phyloP scores from a whole-genome alignment of 2,888 invertebrate species.

The Cryptophagus acutangulus region DNA sequence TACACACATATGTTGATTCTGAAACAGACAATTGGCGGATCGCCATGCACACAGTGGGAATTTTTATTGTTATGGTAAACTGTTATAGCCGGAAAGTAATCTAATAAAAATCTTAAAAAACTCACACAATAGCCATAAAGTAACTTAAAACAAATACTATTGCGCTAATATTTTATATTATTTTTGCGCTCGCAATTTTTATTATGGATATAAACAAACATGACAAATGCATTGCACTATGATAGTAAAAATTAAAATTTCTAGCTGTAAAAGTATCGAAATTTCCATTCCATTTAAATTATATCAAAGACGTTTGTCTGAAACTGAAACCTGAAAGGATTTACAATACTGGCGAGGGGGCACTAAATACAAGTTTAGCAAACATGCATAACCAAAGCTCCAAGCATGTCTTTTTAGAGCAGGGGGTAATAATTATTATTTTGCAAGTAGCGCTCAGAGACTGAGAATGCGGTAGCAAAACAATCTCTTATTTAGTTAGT shows the following conservation, averaged over 20 bases:
- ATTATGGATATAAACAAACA: background rate
- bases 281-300: too few relatives aligned
- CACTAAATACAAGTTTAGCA: too few relatives aligned
- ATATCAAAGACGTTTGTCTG: too few relatives aligned
- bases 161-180: constrained; percentile 7
- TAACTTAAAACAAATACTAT: constrained; percentile 9
- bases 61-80: constrained; percentile 33
- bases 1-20: constrained; percentile 8
- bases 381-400: too few relatives aligned
- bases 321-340: too few relatives aligned
- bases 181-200: constrained; percentile 1
- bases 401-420: too few relatives aligned
- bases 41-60: constrained; percentile 26
- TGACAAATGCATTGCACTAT: too few relatives aligned
- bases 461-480: background rate
- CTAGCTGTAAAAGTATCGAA: too few relatives aligned
- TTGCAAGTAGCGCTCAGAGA: background rate
- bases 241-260: too few relatives aligned
- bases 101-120: constrained; percentile 28
- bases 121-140: constrained; percentile 7
- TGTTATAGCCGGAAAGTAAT: constrained; percentile 31
- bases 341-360: too few relatives aligned
- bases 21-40: constrained; percentile 25
- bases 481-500: background rate
- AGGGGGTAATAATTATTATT: background rate